A percentile compares a stretch with the other conserved stretches of the same genome.
These are phyloP conservation scores for Urocolius indicus DNA, from an alignment of 2,113 vertebrate species.

Conservation along the genomic window DNA sequence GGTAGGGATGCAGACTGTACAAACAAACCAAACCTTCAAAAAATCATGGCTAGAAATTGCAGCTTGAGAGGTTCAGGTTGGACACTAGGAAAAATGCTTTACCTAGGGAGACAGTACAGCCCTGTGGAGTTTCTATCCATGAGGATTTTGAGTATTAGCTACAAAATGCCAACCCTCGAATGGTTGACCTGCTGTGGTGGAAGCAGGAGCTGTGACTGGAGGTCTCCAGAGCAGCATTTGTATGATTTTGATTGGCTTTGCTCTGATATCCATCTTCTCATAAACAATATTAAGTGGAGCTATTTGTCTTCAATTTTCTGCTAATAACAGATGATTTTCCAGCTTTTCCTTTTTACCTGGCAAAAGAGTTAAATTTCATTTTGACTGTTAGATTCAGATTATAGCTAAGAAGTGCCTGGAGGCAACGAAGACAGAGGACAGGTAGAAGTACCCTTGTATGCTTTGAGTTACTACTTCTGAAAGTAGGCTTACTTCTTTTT, in stretches of 20 bases:
- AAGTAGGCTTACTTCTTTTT: neutral
- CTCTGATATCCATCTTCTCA: neutral
- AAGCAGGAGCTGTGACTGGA: neutral
- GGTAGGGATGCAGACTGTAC: neutral
- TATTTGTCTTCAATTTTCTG: conserved; percentile 14
- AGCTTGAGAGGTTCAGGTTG: neutral
- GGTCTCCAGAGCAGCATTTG: neutral
- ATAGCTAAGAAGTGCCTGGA: neutral
- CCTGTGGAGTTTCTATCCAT: neutral
- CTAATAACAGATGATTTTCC: neutral
- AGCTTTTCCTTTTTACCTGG: neutral
- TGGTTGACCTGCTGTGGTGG: neutral
- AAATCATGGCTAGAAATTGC: neutral
- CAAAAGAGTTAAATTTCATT: conserved; percentile 9
- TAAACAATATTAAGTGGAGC: neutral
- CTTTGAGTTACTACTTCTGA: neutral
- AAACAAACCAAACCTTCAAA: neutral
- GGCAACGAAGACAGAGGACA: neutral
- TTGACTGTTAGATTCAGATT: neutral
- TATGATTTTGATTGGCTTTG: neutral
- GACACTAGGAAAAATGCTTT: neutral
- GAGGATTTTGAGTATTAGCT: neutral
- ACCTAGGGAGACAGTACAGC: too few relatives aligned
- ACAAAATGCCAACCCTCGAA: neutral
- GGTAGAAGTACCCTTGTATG: neutral